Evolutionary conservation across 2,113 vertebrate genomes (phyloP).

Genomic region (Salvelinus fontinalis): DNA sequence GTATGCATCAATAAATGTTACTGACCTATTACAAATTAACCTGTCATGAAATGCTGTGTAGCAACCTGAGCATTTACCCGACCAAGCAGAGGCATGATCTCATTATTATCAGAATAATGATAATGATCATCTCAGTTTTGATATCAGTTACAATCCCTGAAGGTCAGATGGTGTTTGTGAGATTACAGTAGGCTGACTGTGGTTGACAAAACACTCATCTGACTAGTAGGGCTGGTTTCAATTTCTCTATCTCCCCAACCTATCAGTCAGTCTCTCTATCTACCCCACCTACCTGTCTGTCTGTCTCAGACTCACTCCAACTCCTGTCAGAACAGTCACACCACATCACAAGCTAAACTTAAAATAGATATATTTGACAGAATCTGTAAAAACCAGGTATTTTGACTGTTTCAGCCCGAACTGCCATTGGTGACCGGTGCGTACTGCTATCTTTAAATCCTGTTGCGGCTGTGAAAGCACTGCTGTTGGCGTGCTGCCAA

Average conservation of each 20-base stretch:
- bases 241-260: slow-evolving; percentile 60
- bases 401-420: slow-evolving; percentile 11
- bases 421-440: slow-evolving; percentile 48
- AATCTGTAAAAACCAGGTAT: neutral
- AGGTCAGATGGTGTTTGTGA: slow-evolving; percentile 62
- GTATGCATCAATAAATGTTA: no score
- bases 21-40: no score
- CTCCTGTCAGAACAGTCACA: neutral
- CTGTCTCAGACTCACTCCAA: slow-evolving; percentile 13
- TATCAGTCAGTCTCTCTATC: no score
- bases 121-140: no score
- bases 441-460: slow-evolving; percentile 65
- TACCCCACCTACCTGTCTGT: slow-evolving; percentile 48
- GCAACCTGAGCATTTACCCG: no score
- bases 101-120: no score
- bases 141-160: slow-evolving; percentile 36
- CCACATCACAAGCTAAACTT: neutral
- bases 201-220: slow-evolving; percentile 61
- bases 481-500: slow-evolving; percentile 31
- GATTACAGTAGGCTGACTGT: slow-evolving; percentile 56
- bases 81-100: no score
- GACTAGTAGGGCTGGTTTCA: slow-evolving; percentile 69
- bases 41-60: no score
- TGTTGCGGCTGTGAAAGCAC: slow-evolving; percentile 39
- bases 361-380: neutral